Percentiles rank a stretch among this genome's conserved stretches.
These are phyloP conservation scores for Ceryle rudis DNA, from an alignment of 2,797 vertebrate species.

Conservation along the genomic window DNA sequence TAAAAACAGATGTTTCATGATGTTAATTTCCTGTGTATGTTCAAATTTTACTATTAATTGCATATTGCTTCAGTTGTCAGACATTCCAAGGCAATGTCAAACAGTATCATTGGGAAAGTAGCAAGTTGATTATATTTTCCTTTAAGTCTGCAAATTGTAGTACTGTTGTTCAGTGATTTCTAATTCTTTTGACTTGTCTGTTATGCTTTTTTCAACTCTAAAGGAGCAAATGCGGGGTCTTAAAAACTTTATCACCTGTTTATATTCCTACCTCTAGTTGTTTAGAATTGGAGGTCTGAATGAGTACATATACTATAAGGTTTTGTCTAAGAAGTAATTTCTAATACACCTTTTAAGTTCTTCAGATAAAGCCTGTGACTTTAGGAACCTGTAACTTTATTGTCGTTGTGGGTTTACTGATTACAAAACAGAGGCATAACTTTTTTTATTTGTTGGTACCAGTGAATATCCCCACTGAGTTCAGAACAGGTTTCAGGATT, in stretches of 20 bases:
- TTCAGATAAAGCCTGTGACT: neutral
- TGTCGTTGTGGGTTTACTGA: neutral
- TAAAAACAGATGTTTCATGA: neutral
- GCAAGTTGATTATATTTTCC: neutral
- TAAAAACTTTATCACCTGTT: neutral
- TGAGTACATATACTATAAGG: accelerated
- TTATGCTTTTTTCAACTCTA: neutral
- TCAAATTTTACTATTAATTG: neutral
- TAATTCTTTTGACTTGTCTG: neutral
- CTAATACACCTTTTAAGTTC: neutral
- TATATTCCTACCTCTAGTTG: neutral
- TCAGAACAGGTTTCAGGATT: neutral
- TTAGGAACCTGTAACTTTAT: neutral
- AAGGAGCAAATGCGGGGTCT: neutral
- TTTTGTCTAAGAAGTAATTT: neutral
- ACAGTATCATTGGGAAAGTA: neutral
- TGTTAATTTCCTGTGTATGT: neutral
- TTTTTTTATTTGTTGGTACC: neutral
- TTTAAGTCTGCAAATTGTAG: neutral
- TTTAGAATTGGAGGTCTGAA: neutral
- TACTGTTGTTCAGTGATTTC: neutral
- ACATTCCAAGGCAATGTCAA: neutral
- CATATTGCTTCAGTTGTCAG: neutral
- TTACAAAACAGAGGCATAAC: neutral
- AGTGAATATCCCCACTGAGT: neutral